Percentiles rank a stretch among this genome's conserved stretches.
These are phyloP conservation scores for Sitodiplosis mosellana DNA, from an alignment of 1,140 invertebrate genomes.

Conservation along the genomic window DNA sequence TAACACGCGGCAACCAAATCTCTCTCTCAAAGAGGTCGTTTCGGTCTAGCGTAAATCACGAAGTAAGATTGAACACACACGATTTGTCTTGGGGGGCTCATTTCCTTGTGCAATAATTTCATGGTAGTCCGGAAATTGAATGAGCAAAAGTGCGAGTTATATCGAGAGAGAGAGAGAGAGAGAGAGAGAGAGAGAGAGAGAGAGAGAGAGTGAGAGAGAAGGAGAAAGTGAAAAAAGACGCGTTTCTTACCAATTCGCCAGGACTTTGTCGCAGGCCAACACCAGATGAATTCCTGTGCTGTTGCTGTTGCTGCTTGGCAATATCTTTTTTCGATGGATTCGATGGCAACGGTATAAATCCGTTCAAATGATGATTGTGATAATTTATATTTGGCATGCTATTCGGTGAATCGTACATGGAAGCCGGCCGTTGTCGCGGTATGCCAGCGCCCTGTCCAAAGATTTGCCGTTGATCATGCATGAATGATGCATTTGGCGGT, in stretches of 20 bases:
- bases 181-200: too few relatives aligned
- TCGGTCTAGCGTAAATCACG: too few relatives aligned
- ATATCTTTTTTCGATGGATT: neutral
- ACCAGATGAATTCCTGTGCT: neutral
- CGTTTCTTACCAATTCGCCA: neutral
- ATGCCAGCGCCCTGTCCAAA: neutral
- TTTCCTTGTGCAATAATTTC: too few relatives aligned
- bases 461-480: neutral
- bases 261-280: neutral
- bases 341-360: neutral
- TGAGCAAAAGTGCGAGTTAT: too few relatives aligned
- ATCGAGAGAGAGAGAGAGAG: too few relatives aligned
- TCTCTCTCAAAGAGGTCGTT: too few relatives aligned
- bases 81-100: too few relatives aligned
- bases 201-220: too few relatives aligned
- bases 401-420: slow-evolving; percentile 4
- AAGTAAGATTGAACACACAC: too few relatives aligned
- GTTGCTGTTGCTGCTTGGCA: neutral
- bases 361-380: neutral
- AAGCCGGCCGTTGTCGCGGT: neutral
- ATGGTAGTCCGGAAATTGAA: too few relatives aligned
- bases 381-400: neutral
- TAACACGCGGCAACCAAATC: too few relatives aligned
- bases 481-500: neutral
- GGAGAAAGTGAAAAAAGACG: too few relatives aligned